These are phyloP conservation scores for Aphrocallistes beatrix DNA, from an alignment of 37 sponge, comb jelly and placozoan genomes.

Conservation along the genomic window DNA sequence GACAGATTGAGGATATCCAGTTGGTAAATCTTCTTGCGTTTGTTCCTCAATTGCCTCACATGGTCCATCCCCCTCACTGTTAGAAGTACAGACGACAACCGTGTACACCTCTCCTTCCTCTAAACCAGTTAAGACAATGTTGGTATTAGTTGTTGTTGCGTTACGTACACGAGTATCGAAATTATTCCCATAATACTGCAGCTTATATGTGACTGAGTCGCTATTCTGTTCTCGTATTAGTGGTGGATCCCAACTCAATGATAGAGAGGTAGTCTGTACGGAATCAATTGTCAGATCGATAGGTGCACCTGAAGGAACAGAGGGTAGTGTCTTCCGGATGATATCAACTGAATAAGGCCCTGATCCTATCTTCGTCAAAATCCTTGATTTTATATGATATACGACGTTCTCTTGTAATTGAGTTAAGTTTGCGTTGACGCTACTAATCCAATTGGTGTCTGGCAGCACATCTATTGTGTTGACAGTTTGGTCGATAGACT, in stretches of 20 bases:
- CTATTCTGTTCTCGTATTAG: background rate
- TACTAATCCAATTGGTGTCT: background rate
- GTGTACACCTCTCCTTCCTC: slow-evolving; percentile 2
- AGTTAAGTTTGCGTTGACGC: background rate
- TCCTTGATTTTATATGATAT: background rate
- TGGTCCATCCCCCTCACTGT: background rate
- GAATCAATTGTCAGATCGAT: background rate
- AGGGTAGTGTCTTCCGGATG: background rate
- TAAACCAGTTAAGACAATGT: background rate
- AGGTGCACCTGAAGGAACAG: background rate
- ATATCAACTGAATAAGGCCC: background rate
- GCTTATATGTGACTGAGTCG: background rate
- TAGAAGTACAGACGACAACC: background rate
- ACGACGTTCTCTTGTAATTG: background rate
- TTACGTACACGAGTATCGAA: background rate
- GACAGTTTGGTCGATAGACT: background rate
- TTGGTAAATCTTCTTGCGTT: background rate
- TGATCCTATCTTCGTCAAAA: background rate
- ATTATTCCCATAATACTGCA: background rate
- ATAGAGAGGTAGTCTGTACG: background rate
- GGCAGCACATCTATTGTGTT: background rate
- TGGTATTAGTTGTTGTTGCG: background rate
- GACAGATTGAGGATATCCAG: slow-evolving; percentile 7
- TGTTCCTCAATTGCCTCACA: background rate
- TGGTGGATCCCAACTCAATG: background rate